phyloP scores from a whole-genome alignment of 2,888 invertebrate species.

The Cerastis leucographa region DNA sequence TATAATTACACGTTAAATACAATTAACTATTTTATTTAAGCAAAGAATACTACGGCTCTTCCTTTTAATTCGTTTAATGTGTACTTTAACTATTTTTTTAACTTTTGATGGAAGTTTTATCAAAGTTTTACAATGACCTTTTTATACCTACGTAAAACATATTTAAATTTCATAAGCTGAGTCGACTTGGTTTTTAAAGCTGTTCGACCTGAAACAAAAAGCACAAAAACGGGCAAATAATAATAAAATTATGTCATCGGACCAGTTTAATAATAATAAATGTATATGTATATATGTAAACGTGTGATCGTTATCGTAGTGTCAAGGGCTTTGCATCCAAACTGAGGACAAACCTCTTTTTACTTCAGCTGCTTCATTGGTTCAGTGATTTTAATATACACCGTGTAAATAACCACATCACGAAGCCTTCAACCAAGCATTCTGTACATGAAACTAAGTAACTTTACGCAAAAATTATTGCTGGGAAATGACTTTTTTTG shows the following conservation, averaged over 20 bases:
- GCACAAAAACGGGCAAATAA: conserved; percentile 14
- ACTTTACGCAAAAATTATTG: too few species aligned
- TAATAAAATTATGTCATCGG: conserved; percentile 35
- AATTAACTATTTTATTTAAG: background rate
- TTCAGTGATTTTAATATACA: background rate
- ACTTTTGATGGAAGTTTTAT: background rate
- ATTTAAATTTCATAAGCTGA: background rate
- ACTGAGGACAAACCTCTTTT: conserved; percentile 15
- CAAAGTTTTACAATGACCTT: background rate
- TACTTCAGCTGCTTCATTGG: background rate
- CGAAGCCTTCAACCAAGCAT: too few species aligned
- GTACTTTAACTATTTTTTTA: too few species aligned
- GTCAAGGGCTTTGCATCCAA: conserved; percentile 41
- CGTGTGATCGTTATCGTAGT: conserved; percentile 11
- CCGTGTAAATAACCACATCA: too few species aligned
- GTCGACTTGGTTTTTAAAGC: background rate
- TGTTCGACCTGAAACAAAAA: conserved; percentile 10
- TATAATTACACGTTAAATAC: background rate
- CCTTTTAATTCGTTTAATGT: background rate
- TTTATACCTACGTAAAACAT: background rate
- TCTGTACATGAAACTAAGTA: too few species aligned
- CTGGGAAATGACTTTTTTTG: too few species aligned
- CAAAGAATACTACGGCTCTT: background rate
- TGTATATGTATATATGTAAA: background rate
- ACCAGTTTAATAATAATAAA: conserved; percentile 43